Evolutionary conservation across 2,113 vertebrate genomes (phyloP).

Genomic region (Calyptommatus sinebrachiatus): DNA sequence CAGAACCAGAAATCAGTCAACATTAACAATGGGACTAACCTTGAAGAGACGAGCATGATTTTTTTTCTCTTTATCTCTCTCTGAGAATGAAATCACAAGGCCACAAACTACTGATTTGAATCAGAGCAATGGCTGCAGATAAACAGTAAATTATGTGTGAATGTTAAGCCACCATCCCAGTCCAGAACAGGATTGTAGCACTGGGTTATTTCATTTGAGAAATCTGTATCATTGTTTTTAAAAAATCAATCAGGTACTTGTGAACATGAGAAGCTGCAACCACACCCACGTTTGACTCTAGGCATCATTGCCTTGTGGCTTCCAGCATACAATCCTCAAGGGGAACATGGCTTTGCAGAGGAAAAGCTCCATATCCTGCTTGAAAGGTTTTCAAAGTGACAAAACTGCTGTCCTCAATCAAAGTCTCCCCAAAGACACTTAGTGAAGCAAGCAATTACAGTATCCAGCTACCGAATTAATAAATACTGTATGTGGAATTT

Average conservation of each 20-base stretch:
- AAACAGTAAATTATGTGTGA: too few species aligned
- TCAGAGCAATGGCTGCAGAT: too few species aligned
- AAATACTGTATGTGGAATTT: neutral
- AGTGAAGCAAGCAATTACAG: accelerated
- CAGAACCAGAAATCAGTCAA: neutral
- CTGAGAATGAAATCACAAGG: too few species aligned
- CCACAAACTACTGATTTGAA: too few species aligned
- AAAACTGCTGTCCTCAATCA: neutral
- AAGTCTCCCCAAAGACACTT: neutral
- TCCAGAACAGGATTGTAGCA: too few species aligned
- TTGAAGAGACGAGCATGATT: neutral
- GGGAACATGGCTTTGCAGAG: neutral
- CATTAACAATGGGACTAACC: neutral
- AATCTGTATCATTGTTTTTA: too few species aligned
- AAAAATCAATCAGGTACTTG: too few species aligned
- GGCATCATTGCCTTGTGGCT: neutral
- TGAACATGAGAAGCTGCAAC: too few species aligned
- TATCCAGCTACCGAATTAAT: slow-evolving; percentile 29
- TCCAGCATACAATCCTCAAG: neutral
- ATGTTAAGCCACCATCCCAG: too few species aligned
- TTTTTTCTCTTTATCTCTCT: too few species aligned
- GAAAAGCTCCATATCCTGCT: neutral
- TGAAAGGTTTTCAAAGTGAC: neutral
- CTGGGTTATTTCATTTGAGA: too few species aligned
- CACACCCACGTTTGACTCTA: too few species aligned